Evolutionary conservation across 2,797 vertebrate species (phyloP).

Genomic region (Decapterus maruadsi): DNA sequence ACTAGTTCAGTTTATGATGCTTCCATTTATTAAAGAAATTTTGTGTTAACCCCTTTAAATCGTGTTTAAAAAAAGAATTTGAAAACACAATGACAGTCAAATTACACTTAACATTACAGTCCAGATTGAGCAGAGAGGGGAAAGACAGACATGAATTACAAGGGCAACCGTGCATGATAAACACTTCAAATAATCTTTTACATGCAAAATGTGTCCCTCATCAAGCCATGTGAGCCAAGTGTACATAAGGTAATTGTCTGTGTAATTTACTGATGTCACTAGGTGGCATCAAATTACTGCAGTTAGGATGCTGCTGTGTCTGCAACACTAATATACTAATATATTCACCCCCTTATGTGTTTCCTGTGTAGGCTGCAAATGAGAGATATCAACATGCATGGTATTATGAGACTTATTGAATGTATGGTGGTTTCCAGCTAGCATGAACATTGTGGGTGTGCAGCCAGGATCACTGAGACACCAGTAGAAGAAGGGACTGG

Average conservation of each 20-base stretch:
- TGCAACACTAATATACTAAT: not conserved
- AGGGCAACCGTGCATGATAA: not conserved
- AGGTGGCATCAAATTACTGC: conserved; percentile 79
- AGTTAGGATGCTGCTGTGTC: conserved; percentile 11
- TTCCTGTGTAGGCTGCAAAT: not conserved
- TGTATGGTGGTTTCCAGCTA: too few species aligned
- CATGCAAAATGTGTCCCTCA: not conserved
- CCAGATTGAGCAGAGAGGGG: not conserved
- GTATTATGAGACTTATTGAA: too few species aligned
- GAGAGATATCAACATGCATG: not conserved
- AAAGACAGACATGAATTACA: too few species aligned
- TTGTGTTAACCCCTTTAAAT: not conserved
- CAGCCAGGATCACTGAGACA: too few species aligned
- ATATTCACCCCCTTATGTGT: not conserved
- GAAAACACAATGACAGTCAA: not conserved
- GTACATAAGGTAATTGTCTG: conserved; percentile 8
- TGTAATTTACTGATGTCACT: conserved; percentile 67
- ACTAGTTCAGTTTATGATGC: not conserved
- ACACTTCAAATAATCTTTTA: not conserved
- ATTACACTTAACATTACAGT: not conserved
- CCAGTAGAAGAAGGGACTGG: too few species aligned
- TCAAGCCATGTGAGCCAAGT: not conserved
- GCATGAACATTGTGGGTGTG: too few species aligned
- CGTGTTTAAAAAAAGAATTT: not conserved
- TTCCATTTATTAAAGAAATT: not conserved